A percentile compares a stretch with the other conserved stretches of the same genome.
These are phyloP conservation scores for Parotocinclus haroldoi DNA, from an alignment of 2,797 vertebrate genomes.

Conservation along the genomic window DNA sequence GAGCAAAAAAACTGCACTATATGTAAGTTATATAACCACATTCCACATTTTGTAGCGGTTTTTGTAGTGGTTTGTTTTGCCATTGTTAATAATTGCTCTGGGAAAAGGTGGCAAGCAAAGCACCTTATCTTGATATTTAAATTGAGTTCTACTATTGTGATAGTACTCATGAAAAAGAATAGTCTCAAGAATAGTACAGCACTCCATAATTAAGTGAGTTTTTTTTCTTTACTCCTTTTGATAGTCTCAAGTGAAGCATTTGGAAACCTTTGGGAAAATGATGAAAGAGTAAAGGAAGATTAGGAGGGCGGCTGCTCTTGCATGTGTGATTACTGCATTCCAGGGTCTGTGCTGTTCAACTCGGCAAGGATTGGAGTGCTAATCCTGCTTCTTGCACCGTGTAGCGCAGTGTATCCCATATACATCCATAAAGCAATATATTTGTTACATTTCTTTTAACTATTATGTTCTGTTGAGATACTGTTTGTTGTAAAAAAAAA, in stretches of 20 bases:
- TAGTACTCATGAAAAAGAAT: constrained; percentile 15
- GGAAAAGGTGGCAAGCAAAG: constrained; percentile 2
- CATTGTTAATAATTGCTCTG: constrained; percentile 21
- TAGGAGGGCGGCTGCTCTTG: constrained; percentile 42
- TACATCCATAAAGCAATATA: too few species aligned
- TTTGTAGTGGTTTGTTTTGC: background rate
- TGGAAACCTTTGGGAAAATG: constrained; percentile 32
- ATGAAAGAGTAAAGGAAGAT: constrained; percentile 47
- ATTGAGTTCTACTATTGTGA: constrained; percentile 20
- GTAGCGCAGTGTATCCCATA: too few species aligned
- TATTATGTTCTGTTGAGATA: too few species aligned
- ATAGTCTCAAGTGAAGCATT: constrained; percentile 42
- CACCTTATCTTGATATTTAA: constrained; percentile 19
- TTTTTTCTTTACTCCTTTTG: constrained; percentile 6
- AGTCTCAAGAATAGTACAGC: constrained; percentile 22
- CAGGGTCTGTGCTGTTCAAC: constrained; percentile 36
- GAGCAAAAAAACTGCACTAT: too few species aligned
- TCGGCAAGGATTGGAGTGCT: constrained; percentile 1
- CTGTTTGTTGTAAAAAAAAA: too few species aligned
- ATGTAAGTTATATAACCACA: too few species aligned
- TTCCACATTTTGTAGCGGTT: too few species aligned
- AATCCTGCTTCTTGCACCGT: background rate
- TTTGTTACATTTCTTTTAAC: too few species aligned
- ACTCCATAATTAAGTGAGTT: constrained; percentile 27
- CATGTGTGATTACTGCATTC: constrained; percentile 54